A percentile compares a stretch with the other conserved stretches of the same genome.
Evolutionary conservation across 2,797 vertebrate genomes (phyloP).

Genomic region (Merluccius polli): DNA sequence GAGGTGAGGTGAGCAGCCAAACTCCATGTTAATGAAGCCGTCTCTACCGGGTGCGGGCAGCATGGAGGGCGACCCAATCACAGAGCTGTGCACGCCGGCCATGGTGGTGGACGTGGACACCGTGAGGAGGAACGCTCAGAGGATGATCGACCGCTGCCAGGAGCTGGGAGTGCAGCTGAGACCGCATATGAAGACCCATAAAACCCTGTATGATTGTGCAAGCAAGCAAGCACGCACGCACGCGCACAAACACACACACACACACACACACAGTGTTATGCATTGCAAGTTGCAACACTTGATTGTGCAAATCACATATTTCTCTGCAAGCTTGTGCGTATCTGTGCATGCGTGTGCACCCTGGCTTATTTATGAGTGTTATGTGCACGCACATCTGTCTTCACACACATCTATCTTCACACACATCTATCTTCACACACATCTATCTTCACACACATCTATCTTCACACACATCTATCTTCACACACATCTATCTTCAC

Average conservation of each 20-base stretch:
- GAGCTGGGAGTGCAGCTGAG: slow-evolving; percentile 75
- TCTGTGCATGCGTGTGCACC: neutral
- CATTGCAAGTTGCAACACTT: neutral
- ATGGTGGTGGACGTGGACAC: slow-evolving; percentile 72
- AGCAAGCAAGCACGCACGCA: neutral
- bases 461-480: too few relatives aligned
- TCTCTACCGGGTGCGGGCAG: slow-evolving; percentile 11
- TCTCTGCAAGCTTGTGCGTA: neutral
- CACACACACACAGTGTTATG: neutral
- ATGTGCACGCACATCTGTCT: too few relatives aligned
- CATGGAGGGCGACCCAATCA: slow-evolving; percentile 56
- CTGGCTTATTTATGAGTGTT: neutral
- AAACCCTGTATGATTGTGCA: slow-evolving; percentile 72
- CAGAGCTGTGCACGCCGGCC: slow-evolving; percentile 70
- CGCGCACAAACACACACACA: slow-evolving; percentile 11
- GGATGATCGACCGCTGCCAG: slow-evolving; percentile 71
- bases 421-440: too few relatives aligned
- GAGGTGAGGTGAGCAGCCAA: too few relatives aligned
- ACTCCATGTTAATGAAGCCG: too few relatives aligned
- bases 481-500: too few relatives aligned
- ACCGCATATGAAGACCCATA: slow-evolving; percentile 86
- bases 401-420: too few relatives aligned
- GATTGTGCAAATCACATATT: neutral
- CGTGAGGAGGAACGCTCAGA: slow-evolving; percentile 68
- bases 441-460: too few relatives aligned